A percentile compares a stretch with the other conserved stretches of the same genome.
Evolutionary conservation across 2,113 vertebrate species (phyloP).

Genomic region (Ictalurus punctatus): DNA sequence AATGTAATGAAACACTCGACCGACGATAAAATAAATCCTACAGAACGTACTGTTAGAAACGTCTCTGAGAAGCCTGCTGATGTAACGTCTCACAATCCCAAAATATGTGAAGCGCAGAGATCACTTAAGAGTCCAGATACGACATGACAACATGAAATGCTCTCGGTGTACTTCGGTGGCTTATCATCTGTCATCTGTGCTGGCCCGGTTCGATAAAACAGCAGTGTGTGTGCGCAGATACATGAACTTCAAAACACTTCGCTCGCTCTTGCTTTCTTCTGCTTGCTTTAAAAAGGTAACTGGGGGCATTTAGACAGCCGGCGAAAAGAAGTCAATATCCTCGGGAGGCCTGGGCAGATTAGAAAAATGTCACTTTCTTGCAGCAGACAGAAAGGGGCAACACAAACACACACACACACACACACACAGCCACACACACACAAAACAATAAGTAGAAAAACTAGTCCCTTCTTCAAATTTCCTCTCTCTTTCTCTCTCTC

Average conservation of each 20-base stretch:
- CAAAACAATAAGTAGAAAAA: conserved; percentile 36
- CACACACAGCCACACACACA: conserved; percentile 27
- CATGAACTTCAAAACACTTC: conserved; percentile 25
- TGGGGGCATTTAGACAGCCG: conserved; percentile 44
- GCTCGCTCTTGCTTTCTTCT: conserved; percentile 29
- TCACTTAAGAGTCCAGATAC: background rate
- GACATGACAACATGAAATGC: conserved; percentile 23
- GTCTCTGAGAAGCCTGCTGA: background rate
- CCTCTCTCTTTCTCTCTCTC: background rate
- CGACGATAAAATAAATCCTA: background rate
- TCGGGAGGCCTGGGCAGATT: conserved; percentile 60
- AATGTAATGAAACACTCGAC: background rate
- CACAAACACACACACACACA: conserved; percentile 29
- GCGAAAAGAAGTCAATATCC: conserved; percentile 61
- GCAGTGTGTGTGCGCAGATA: conserved; percentile 16
- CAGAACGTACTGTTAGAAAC: background rate
- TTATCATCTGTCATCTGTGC: conserved; percentile 37
- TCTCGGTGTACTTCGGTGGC: conserved; percentile 5
- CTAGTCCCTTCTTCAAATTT: background rate
- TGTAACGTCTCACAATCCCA: background rate
- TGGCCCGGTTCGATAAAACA: conserved; percentile 18
- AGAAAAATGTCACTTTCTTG: conserved; percentile 61
- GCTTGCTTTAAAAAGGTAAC: conserved; percentile 52
- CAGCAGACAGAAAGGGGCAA: conserved; percentile 40
- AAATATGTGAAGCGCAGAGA: background rate